These are phyloP conservation scores for Leucoptera coffeella DNA, from an alignment of 2,888 invertebrate genomes.

Conservation along the genomic window DNA sequence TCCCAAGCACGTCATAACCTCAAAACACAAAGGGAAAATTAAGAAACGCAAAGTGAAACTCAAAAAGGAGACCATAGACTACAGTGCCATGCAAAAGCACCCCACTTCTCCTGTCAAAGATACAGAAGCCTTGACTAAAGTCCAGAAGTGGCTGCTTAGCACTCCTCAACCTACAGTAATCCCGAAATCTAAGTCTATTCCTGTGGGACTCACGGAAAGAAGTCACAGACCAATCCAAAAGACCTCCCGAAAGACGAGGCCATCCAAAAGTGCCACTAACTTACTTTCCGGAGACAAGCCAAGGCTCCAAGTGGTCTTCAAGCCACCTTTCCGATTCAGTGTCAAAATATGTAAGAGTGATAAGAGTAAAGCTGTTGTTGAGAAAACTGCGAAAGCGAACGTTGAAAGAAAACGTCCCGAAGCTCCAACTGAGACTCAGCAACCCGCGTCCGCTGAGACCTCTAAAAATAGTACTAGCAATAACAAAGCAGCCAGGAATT, in stretches of 20 bases:
- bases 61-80: constrained; percentile 74
- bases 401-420: constrained; percentile 15
- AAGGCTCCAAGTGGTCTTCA: constrained; percentile 77
- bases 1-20: constrained; percentile 44
- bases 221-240: constrained; percentile 39
- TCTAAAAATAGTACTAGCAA: constrained; percentile 18
- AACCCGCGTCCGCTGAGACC: constrained; percentile 14
- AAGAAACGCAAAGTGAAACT: constrained; percentile 50
- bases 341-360: constrained; percentile 70
- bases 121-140: constrained; percentile 61
- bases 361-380: constrained; percentile 57
- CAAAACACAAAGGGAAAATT: constrained; percentile 42
- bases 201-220: constrained; percentile 61
- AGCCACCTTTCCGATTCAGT: constrained; percentile 83
- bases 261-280: constrained; percentile 67
- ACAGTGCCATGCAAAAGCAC: constrained; percentile 62
- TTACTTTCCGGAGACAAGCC: constrained; percentile 63
- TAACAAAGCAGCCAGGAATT: constrained; percentile 20
- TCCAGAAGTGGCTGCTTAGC: constrained; percentile 79
- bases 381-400: constrained; percentile 48
- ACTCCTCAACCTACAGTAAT: constrained; percentile 59
- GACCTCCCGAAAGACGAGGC: constrained; percentile 45
- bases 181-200: constrained; percentile 81
- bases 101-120: constrained; percentile 50
- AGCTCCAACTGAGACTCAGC: constrained; percentile 13